Evolutionary conservation across 2,888 invertebrate species (phyloP).

Genomic region (Oscheius myriophilus): DNA sequence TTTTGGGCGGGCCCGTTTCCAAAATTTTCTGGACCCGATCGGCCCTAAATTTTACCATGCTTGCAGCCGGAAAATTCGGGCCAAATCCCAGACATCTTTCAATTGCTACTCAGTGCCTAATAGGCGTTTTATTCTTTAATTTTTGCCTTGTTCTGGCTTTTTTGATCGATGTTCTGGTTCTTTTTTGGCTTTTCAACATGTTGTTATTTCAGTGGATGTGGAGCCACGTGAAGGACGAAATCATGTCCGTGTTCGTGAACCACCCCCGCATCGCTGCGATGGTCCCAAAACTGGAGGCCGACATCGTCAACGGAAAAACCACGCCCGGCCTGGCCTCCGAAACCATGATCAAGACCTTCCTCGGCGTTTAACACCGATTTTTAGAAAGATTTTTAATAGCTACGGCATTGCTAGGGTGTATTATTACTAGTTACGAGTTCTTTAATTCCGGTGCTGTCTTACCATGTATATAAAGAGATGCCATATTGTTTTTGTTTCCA

Average conservation of each 20-base stretch:
- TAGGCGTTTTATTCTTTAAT: too few relatives aligned
- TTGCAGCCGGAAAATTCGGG: too few relatives aligned
- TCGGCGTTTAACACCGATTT: conserved; percentile 31
- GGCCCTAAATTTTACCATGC: too few relatives aligned
- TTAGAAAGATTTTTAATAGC: neutral
- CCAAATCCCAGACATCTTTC: too few relatives aligned
- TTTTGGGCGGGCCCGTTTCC: too few relatives aligned
- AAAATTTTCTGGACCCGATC: too few relatives aligned
- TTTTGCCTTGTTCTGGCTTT: too few relatives aligned
- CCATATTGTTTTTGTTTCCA: neutral
- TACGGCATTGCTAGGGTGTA: neutral
- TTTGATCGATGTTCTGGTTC: too few relatives aligned
- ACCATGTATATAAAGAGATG: conserved; percentile 3
- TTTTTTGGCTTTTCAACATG: too few relatives aligned
- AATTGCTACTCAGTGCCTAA: too few relatives aligned
- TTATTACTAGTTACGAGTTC: neutral
- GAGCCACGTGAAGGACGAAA: conserved; percentile 58
- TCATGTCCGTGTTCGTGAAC: conserved; percentile 54
- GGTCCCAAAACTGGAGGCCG: conserved; percentile 43
- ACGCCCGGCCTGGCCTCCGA: conserved; percentile 60
- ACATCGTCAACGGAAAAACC: conserved; percentile 45
- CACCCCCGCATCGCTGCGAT: conserved; percentile 51
- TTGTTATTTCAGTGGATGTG: conserved; percentile 60
- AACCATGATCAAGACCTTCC: conserved; percentile 53
- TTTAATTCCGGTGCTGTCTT: conserved; percentile 5